Evolutionary conservation across 2,888 invertebrate species (phyloP), one percentile per base, ranked within the genome.

Genomic region (Kryphioiulus occultus): DNA sequence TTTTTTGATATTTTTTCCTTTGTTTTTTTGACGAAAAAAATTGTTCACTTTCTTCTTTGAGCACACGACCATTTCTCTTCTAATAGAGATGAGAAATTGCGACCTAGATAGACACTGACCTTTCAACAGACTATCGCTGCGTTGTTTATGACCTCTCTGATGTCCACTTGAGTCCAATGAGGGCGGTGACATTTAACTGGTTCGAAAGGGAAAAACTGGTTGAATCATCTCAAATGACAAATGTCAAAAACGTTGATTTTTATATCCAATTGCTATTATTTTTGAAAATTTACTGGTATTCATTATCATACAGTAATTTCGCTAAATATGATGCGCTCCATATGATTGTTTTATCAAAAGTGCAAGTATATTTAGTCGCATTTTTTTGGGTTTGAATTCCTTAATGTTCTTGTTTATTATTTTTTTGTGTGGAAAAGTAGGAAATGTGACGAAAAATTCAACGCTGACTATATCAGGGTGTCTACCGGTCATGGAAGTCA

Each of bases 81-180:
- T 26, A 68, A 68, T 26, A 68, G 26, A 68, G 68, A 68, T 68
- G 68, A 68, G 68, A 68, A 68, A 68, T 68, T 68, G 68, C 22
- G 68, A 68, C 26, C 68, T 26, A 68, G 26, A 68, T 68, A 68
- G 68, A 68, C 68, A 68, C 9, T 68, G 68, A 10, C 68, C 68
- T 68, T 68, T 68, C 26, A 68, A 68, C 68, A 26, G 26, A 5
- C 12, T 10, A 68, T 68, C 68, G 0, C 22, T 9, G 68, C 26
- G 19, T 53, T 53, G 53, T 53, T 53, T 53, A 17, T 53, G 19
- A 53, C 53, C 19, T 53, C 53, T 53, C 19, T 53, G 17, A 53
- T 53, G 53, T 53, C 17, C 53, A 53, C 53, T 53, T n/a, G 53
- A 53, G 53, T 53, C 53, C 19, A 19, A 19, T 53, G 53, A 53